phyloP scores from a whole-genome alignment of 2,113 vertebrate species.

The Rhynchopsitta pachyrhyncha region DNA sequence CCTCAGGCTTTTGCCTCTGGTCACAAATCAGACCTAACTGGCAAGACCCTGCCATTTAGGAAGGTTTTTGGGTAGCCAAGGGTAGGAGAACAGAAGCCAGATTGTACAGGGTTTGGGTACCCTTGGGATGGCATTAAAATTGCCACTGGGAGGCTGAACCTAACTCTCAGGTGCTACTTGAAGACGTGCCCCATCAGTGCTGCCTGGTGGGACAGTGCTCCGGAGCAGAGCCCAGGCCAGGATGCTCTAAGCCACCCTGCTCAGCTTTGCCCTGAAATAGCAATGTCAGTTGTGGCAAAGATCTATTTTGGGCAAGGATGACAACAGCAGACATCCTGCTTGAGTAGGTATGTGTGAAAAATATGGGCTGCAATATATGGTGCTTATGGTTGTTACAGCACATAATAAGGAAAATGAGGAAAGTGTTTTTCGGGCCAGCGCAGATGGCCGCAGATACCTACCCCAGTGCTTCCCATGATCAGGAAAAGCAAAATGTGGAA shows the following conservation, averaged over 20 bases:
- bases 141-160: not conserved
- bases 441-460: constrained; percentile 59
- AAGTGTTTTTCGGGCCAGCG: not conserved
- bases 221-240: not conserved
- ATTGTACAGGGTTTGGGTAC: not conserved
- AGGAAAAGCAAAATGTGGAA: constrained; percentile 90
- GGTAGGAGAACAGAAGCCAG: not conserved
- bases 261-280: not conserved
- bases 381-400: not conserved
- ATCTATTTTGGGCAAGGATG: not conserved
- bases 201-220: not conserved
- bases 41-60: not conserved
- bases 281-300: not conserved
- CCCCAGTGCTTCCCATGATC: constrained; percentile 92
- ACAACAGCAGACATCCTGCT: not conserved
- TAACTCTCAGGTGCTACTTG: not conserved
- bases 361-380: not conserved
- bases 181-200: rapidly evolving
- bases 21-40: not conserved
- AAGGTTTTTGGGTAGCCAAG: not conserved
- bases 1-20: not conserved
- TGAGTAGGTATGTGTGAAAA: not conserved
- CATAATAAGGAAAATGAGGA: not conserved
- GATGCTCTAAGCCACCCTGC: not conserved
- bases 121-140: not conserved